Percentiles rank a stretch among this genome's conserved stretches.
These are phyloP conservation scores for Thamnaconus septentrionalis DNA, from an alignment of 2,113 vertebrate species.

Conservation along the genomic window DNA sequence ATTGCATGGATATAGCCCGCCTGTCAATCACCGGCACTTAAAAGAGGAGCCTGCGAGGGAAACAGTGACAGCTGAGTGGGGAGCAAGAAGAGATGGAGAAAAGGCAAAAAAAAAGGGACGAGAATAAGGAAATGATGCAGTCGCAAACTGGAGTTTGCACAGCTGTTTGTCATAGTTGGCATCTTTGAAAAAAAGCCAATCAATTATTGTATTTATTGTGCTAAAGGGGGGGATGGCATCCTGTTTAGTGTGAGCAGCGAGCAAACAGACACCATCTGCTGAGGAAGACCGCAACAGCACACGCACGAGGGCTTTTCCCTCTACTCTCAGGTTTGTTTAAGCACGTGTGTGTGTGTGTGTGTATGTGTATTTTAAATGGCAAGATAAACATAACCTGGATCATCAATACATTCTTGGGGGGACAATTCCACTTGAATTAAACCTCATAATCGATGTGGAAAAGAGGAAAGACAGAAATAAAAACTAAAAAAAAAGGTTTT, in stretches of 20 bases:
- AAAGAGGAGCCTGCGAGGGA: constrained; percentile 49
- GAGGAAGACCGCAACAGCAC: background rate
- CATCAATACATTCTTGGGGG: too few species aligned
- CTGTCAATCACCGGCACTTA: constrained; percentile 70
- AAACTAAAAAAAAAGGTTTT: too few species aligned
- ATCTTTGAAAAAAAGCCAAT: too few species aligned
- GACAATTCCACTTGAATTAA: too few species aligned
- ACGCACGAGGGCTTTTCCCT: background rate
- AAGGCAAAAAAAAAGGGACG: constrained; percentile 7
- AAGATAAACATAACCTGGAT: too few species aligned
- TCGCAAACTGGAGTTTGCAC: background rate
- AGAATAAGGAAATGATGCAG: constrained; percentile 5
- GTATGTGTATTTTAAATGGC: too few species aligned
- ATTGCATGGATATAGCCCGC: constrained; percentile 75
- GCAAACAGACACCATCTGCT: background rate
- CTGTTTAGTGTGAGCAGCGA: too few species aligned
- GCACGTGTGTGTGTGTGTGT: too few species aligned
- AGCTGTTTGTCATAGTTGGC: background rate
- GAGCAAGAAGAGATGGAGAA: constrained; percentile 24
- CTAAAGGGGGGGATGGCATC: background rate
- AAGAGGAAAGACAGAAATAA: too few species aligned
- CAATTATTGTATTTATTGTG: too few species aligned
- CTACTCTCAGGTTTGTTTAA: background rate
- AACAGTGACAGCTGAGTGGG: constrained; percentile 58
- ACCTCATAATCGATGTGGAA: too few species aligned